Percentiles rank a stretch among this genome's conserved stretches.
phyloP scores from a whole-genome alignment of 2,113 vertebrate species.

The Anguilla rostrata region DNA sequence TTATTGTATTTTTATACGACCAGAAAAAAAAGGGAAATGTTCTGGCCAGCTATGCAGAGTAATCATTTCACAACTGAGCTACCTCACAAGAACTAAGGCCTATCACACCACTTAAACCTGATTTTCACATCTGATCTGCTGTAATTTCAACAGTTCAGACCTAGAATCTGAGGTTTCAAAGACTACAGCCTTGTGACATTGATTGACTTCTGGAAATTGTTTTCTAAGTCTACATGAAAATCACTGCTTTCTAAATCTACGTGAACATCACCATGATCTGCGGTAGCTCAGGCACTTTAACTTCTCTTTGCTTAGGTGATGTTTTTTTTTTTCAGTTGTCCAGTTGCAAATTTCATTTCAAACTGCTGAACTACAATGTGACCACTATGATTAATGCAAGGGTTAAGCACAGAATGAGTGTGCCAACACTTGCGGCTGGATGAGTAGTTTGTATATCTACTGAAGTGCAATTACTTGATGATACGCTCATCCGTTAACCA shows the following conservation, averaged over 20 bases:
- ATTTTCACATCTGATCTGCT: slow-evolving; percentile 6
- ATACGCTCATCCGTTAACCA: slow-evolving; percentile 39
- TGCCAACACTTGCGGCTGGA: slow-evolving; percentile 35
- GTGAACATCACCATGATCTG: slow-evolving; percentile 30
- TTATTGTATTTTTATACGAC: slow-evolving; percentile 80
- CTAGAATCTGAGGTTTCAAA: background rate
- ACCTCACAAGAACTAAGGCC: slow-evolving; percentile 64
- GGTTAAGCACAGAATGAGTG: slow-evolving; percentile 45
- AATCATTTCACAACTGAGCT: slow-evolving; percentile 68
- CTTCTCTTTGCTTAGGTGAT: slow-evolving; percentile 39
- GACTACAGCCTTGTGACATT: background rate
- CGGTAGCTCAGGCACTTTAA: slow-evolving; percentile 70
- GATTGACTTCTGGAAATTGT: background rate
- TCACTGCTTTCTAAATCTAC: slow-evolving; percentile 2
- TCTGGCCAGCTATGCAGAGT: slow-evolving; percentile 54
- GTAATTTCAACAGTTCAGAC: background rate
- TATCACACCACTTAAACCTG: slow-evolving; percentile 29
- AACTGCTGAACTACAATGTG: slow-evolving; percentile 32
- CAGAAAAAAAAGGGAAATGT: slow-evolving; percentile 55
- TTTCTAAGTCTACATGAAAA: slow-evolving; percentile 1
- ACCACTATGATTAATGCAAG: slow-evolving; percentile 45
- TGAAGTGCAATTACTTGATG: slow-evolving; percentile 66
- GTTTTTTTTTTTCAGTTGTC: slow-evolving; percentile 21
- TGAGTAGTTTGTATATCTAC: slow-evolving; percentile 49
- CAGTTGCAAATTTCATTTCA: slow-evolving; percentile 44